Evolutionary conservation across 2,113 vertebrate species (phyloP), one percentile per base, ranked within the genome.

Genomic region (Aegithalos caudatus): DNA sequence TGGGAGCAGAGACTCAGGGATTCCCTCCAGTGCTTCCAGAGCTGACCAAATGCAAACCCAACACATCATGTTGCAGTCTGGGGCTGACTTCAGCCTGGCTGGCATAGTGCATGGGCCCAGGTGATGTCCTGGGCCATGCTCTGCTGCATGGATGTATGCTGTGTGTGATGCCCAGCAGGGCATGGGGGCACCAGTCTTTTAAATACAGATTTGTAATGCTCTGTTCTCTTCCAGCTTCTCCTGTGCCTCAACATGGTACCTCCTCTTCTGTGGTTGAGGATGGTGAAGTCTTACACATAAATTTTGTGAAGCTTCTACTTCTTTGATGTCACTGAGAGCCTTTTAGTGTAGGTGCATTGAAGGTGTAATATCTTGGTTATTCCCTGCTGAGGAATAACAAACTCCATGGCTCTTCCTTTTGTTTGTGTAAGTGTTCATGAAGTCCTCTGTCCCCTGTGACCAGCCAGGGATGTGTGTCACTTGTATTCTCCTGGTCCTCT

Each of bases 41-140:
- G 38, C 61, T 60, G 48, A 54, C 25, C 66, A 22, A 17, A 35
- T 3, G 2, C 50, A 80, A 87, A 48, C 56, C 45, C 42, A 69
- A 11, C 27, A 21, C 33, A 12, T 47, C 0, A 0, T 25, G 40
- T 44, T 64, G 50, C 35, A 57, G 23, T 2, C 58, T 33, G 83
- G 45, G 73, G 28, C 80, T 80, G 72, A 6, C 54, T 61, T 53
- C 8, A 88, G 9, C 38, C 38, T 35, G 29, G 2, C 31, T 56
- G 45, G 24, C 4, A 2, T 8, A 31, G 9, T 31, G 18, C 21
- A 2, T 8, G 53, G 14, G 31, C 27, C 53, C 31, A 9, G 13
- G 24, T 38, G 38, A 31, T 1, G 3, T 4, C 1, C 60, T 37
- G 90, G 42, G 20, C 25, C 20, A 1, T 38, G 3, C 11, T 42